A percentile compares a stretch with the other conserved stretches of the same genome.
phyloP scores from a whole-genome alignment of 2,888 invertebrate genomes.

The Mythimna albipuncta region DNA sequence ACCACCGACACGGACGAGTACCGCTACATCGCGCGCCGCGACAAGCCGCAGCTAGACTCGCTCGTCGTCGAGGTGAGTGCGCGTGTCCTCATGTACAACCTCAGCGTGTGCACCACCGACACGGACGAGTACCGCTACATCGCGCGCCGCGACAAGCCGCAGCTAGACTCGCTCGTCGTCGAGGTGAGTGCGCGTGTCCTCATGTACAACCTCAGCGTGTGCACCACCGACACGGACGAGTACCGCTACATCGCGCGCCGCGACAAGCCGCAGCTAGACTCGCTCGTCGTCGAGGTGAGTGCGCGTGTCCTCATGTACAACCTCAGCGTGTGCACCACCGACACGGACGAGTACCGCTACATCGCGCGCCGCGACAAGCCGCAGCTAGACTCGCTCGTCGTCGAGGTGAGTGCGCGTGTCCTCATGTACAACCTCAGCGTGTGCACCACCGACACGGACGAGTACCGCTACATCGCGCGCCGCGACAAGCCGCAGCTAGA shows the following conservation, averaged over 20 bases:
- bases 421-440: constrained; percentile 76
- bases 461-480: constrained; percentile 69
- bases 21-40: constrained; percentile 66
- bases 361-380: constrained; percentile 70
- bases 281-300: constrained; percentile 74
- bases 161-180: constrained; percentile 74
- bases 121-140: constrained; percentile 77
- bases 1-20: constrained; percentile 81
- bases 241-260: constrained; percentile 66
- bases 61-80: constrained; percentile 74
- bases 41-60: constrained; percentile 76
- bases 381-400: constrained; percentile 74
- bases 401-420: constrained; percentile 69
- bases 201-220: constrained; percentile 77
- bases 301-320: constrained; percentile 75
- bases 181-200: constrained; percentile 67
- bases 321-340: constrained; percentile 80
- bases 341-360: constrained; percentile 78
- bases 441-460: constrained; percentile 82
- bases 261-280: constrained; percentile 77
- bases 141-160: constrained; percentile 71
- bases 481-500: constrained; percentile 76
- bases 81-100: constrained; percentile 68
- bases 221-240: constrained; percentile 82
- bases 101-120: constrained; percentile 82